Evolutionary conservation across 2,888 invertebrate species (phyloP).

Genomic region (Ramazzottius varieornatus): DNA sequence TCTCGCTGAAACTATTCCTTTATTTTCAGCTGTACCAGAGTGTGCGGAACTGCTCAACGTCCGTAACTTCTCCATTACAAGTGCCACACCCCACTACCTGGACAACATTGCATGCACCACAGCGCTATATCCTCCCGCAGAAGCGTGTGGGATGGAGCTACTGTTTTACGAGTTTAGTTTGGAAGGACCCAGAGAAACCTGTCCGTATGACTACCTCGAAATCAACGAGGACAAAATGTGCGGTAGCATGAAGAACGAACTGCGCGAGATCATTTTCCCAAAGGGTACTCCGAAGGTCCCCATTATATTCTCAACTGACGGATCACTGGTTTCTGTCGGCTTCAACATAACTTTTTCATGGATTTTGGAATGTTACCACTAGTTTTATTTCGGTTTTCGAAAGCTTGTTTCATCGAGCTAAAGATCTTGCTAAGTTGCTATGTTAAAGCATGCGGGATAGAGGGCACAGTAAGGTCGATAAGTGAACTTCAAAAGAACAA

Average conservation of each 20-base stretch:
- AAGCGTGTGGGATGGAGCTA: neutral
- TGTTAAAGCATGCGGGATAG: too few relatives aligned
- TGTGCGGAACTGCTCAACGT: neutral
- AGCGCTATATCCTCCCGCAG: neutral
- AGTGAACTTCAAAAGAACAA: too few relatives aligned
- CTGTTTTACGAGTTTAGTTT: neutral
- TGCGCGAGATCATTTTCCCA: neutral
- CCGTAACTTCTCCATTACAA: neutral
- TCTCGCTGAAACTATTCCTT: too few relatives aligned
- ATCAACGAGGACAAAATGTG: neutral
- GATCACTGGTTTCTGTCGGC: neutral
- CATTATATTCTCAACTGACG: neutral
- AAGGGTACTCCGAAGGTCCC: neutral
- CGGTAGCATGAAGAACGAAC: slow-evolving; percentile 3
- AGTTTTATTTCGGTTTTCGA: too few relatives aligned
- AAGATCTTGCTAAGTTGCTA: too few relatives aligned
- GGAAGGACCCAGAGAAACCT: neutral
- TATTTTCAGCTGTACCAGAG: neutral
- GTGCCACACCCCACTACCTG: neutral
- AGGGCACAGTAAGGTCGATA: too few relatives aligned
- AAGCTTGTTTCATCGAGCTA: too few relatives aligned
- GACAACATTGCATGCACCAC: slow-evolving; percentile 1
- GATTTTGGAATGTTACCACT: neutral
- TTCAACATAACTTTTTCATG: neutral
- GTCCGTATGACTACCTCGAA: neutral